Conservation (phyloP, 1,140 invertebrate species). For the Ooceraea biroi region DNA sequence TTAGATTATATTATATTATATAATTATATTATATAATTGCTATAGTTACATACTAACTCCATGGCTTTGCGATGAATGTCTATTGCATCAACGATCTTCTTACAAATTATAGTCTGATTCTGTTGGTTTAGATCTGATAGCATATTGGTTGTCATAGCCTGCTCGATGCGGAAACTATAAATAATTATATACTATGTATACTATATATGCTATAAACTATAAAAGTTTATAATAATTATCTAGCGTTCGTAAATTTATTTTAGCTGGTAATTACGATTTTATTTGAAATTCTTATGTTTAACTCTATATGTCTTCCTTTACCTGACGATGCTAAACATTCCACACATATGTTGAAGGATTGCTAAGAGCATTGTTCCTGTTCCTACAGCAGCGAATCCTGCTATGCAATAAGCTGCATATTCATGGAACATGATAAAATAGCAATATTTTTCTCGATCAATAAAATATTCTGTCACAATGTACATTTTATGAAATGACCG, state of each 20-base stretch:
- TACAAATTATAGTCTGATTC: too few species aligned
- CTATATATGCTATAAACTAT: too few species aligned
- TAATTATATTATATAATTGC: neutral
- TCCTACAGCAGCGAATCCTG: neutral
- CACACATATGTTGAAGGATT: neutral
- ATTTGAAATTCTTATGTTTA: neutral
- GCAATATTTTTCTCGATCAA: conserved; percentile 23
- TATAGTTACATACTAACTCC: conserved; percentile 7
- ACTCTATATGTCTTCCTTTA: neutral
- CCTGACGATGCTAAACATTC: conserved; percentile 20
- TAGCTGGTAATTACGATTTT: too few species aligned
- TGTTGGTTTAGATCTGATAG: too few species aligned
- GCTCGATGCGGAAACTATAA: too few species aligned
- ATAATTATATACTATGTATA: too few species aligned
- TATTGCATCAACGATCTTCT: neutral
- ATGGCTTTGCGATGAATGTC: conserved; percentile 30
- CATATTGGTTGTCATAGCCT: too few species aligned
- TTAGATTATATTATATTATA: neutral
- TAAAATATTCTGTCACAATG: neutral
- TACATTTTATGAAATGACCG: neutral
- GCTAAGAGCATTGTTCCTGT: neutral
- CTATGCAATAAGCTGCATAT: neutral
- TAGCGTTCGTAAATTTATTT: too few species aligned
- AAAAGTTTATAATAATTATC: too few species aligned
- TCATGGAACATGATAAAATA: neutral